Conservation (phyloP, 2,113 vertebrate genomes). For the Rhadina sibilatrix region DNA sequence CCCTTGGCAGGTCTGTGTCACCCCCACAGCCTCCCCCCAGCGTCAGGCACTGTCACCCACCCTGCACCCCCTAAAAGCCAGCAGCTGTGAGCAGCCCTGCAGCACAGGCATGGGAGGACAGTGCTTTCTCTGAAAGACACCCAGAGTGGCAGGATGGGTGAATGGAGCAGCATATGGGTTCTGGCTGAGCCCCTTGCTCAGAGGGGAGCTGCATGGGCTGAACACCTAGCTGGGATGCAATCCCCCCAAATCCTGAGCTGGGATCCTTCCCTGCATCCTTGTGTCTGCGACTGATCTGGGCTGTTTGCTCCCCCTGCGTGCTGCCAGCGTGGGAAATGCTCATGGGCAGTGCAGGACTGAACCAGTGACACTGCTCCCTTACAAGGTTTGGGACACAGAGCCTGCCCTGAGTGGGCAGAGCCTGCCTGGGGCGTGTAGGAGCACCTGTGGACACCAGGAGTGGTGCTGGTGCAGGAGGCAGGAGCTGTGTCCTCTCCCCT, state of each 20-base stretch:
- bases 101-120: fast-evolving
- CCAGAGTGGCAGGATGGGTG: neutral
- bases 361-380: fast-evolving
- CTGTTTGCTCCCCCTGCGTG: fast-evolving
- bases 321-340: fast-evolving
- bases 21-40: no score
- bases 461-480: neutral
- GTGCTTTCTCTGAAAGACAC: neutral
- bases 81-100: neutral
- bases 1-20: neutral
- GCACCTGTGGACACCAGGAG: neutral
- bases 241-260: neutral
- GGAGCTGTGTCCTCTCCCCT: neutral
- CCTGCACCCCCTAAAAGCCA: neutral
- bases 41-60: neutral
- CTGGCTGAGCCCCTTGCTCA: neutral
- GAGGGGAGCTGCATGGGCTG: neutral
- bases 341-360: fast-evolving
- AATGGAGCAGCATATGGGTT: neutral
- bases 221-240: neutral
- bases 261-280: neutral
- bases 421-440: fast-evolving
- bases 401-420: neutral
- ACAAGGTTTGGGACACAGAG: neutral
- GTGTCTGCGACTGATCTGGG: neutral